Evolutionary conservation across 2,888 invertebrate genomes (phyloP), one percentile per base, ranked within the genome.

Genomic region (Lomographa bimaculata): DNA sequence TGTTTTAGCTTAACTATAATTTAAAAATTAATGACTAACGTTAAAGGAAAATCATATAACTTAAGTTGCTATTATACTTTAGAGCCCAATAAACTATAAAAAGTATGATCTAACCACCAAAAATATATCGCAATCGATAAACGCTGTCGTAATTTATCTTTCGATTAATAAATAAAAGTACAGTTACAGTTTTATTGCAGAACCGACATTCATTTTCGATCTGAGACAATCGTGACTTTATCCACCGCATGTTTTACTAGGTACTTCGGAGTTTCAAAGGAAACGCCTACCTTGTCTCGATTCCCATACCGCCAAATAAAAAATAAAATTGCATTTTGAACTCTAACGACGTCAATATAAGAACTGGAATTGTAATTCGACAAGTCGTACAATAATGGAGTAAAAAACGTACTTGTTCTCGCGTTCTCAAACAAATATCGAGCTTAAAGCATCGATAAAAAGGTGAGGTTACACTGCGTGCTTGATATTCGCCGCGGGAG

Each of bases 221-320:
- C 57, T 48, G 54, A 65, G 60, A 61, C 62, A 70, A 55, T 78
- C 80, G 78, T 77, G 79, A 74, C 72, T 71, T 60, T 64, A 50
- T 49, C 49, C 47, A 50, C 33, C 21, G 38, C 44, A 39, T 47
- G 38, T 38, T 39, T 36, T 38, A 38, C 48, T 44, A 41, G 33
- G 56, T 68, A 58, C 60, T 56, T 66, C 68, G 64, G 63, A 68
- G 68, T 69, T 71, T 66, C 61, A 64, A 72, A 69, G 76, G 82
- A 57, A 79, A 79, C 84, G 83, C 84, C 84, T 82, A 76, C 76
- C 63, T 58, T 56, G 57, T 57, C 57, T 63, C 57, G 66, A 67
- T 33, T 72, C 71, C 68, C 67, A 69, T 65, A 64, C 63, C 43
- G 36, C 38, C 35, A 33, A 25, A 20, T 26, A 17, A 30, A 29